Conservation (phyloP, 2,797 vertebrate genomes). For the Oreochromis mossambicus region DNA sequence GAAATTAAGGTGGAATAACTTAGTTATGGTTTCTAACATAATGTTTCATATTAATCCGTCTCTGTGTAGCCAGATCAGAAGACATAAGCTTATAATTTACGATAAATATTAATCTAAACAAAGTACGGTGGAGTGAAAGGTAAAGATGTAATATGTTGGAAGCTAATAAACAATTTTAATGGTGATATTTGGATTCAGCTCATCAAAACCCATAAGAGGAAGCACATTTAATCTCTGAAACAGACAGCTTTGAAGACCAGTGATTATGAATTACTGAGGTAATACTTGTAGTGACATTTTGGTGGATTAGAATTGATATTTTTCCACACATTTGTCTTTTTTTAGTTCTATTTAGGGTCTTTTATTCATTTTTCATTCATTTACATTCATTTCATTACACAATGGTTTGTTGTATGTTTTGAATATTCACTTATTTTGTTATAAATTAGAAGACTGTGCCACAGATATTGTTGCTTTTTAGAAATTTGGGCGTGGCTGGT, state of each 20-base stretch:
- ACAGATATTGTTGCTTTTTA: background rate
- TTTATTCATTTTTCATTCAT: background rate
- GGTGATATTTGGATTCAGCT: background rate
- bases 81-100: background rate
- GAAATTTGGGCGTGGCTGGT: rapidly evolving
- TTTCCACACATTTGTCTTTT: background rate
- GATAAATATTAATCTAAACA: background rate
- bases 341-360: rapidly evolving
- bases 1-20: background rate
- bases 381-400: rapidly evolving
- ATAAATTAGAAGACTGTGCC: background rate
- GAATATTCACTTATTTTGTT: background rate
- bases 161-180: background rate
- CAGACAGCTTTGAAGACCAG: background rate
- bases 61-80: background rate
- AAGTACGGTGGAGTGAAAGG: background rate
- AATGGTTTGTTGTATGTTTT: background rate
- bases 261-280: background rate
- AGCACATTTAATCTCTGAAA: background rate
- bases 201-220: background rate
- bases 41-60: background rate
- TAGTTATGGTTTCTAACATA: background rate
- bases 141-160: background rate
- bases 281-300: background rate
- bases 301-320: background rate